A percentile compares a stretch with the other conserved stretches of the same genome.
These are phyloP conservation scores for Galago senegalensis DNA, from an alignment of 2,797 vertebrate genomes.

Conservation along the genomic window DNA sequence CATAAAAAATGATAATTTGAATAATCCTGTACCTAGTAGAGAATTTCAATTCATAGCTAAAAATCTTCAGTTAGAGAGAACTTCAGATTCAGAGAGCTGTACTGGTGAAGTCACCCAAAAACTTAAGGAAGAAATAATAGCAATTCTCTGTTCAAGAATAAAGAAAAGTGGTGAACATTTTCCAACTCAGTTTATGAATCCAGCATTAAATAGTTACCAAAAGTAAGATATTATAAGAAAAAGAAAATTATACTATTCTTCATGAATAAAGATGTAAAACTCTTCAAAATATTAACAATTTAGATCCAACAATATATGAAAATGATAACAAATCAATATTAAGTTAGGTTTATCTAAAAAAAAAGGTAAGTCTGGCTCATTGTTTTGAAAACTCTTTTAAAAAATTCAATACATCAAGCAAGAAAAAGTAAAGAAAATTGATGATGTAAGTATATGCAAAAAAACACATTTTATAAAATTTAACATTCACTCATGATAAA, in stretches of 20 bases:
- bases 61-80: slow-evolving; percentile 8
- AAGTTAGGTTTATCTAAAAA: neutral
- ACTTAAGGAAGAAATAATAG: neutral
- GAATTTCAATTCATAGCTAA: slow-evolving; percentile 14
- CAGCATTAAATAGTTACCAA: neutral
- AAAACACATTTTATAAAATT: neutral
- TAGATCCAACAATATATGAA: neutral
- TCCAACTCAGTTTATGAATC: neutral
- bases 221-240: neutral
- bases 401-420: neutral
- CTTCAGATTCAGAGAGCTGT: neutral
- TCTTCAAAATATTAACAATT: slow-evolving; percentile 22
- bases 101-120: neutral
- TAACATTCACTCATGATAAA: neutral
- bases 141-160: neutral
- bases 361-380: neutral
- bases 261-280: neutral
- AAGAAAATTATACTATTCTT: neutral
- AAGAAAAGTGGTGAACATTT: neutral
- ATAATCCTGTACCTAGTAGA: neutral
- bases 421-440: neutral
- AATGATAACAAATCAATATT: neutral
- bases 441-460: neutral
- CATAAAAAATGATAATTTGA: neutral
- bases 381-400: slow-evolving; percentile 5